A percentile compares a stretch with the other conserved stretches of the same genome.
Conservation (phyloP, 1,140 invertebrate species). For the Phymorhynchus buccinoides region DNA sequence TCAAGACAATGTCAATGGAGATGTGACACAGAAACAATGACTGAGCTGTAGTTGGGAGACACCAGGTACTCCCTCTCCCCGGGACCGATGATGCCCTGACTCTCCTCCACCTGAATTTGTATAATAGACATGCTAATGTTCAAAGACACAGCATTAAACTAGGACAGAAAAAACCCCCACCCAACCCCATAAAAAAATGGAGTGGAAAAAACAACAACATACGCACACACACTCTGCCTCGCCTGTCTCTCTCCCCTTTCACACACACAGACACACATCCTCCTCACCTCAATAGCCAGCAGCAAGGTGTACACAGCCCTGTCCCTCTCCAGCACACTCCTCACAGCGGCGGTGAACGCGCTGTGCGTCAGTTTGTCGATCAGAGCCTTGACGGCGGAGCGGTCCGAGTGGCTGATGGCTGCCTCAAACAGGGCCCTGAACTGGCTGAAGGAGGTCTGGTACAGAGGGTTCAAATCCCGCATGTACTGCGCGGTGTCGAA, state of each 20-base stretch:
- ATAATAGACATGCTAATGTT: too few species aligned
- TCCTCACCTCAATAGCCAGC: constrained; percentile 69
- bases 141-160: too few species aligned
- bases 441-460: constrained; percentile 68
- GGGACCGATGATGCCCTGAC: constrained; percentile 59
- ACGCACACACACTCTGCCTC: too few species aligned
- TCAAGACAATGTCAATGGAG: too few species aligned
- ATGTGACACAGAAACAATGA: not conserved
- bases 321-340: constrained; percentile 67
- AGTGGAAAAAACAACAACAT: too few species aligned
- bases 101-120: constrained; percentile 66
- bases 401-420: constrained; percentile 71
- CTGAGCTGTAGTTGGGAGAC: constrained; percentile 68
- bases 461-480: constrained; percentile 68
- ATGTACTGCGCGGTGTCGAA: constrained; percentile 71
- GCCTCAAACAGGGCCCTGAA: constrained; percentile 67
- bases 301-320: constrained; percentile 66
- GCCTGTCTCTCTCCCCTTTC: too few species aligned
- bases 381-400: constrained; percentile 66
- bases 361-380: constrained; percentile 67
- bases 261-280: too few species aligned
- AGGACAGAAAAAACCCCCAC: too few species aligned
- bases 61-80: constrained; percentile 72
- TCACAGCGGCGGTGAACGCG: constrained; percentile 62
- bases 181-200: too few species aligned